Evolutionary conservation across 2,113 vertebrate species (phyloP).

Genomic region (Vidua macroura): DNA sequence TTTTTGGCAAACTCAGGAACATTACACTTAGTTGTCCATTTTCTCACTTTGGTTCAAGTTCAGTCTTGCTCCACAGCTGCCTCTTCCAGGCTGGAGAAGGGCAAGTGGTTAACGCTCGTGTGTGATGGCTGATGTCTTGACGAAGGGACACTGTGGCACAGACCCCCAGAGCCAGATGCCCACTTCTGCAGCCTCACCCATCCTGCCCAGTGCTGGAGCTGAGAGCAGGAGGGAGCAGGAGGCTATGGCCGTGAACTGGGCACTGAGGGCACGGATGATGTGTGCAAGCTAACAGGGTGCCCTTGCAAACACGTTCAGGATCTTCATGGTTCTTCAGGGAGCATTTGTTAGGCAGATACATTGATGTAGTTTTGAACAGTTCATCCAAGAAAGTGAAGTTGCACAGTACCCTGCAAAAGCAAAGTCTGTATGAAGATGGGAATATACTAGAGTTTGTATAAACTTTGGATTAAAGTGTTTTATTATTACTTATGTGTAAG

Average conservation of each 20-base stretch:
- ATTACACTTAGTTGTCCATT: neutral
- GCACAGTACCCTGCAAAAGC: neutral
- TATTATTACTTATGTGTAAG: neutral
- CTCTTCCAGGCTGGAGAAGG: neutral
- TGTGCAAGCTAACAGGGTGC: fast-evolving
- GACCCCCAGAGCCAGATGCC: fast-evolving
- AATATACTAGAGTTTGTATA: neutral
- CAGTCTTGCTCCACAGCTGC: neutral
- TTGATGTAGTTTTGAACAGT: neutral
- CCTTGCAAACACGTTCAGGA: neutral
- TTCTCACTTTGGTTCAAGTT: neutral
- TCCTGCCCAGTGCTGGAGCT: fast-evolving
- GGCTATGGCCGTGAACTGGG: neutral
- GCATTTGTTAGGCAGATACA: neutral
- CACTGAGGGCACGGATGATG: neutral
- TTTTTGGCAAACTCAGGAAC: neutral
- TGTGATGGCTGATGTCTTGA: neutral
- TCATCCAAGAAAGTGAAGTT: neutral
- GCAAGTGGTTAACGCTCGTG: fast-evolving
- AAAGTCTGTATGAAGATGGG: neutral
- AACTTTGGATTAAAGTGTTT: neutral
- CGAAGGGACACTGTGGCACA: neutral
- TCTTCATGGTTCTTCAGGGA: neutral
- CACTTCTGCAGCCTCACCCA: neutral
- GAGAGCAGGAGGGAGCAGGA: neutral